Evolutionary conservation across 1,140 invertebrate genomes (phyloP).

Genomic region (Chironomus striatipennis): DNA sequence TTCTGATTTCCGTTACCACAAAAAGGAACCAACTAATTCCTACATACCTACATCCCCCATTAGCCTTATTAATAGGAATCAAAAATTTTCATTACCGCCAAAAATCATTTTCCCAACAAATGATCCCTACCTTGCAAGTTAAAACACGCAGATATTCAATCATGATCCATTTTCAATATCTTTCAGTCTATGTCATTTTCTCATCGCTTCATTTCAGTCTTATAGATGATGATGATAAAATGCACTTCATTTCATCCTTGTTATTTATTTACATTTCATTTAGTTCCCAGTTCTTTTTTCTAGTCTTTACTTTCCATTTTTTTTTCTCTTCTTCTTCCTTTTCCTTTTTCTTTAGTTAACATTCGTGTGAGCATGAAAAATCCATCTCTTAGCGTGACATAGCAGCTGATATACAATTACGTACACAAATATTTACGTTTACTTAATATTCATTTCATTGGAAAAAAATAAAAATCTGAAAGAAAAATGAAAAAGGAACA

Average conservation of each 20-base stretch:
- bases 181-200: not conserved
- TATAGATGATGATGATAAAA: not conserved
- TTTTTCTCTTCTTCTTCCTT: no score
- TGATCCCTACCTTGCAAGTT: no score
- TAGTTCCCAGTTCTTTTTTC: not conserved
- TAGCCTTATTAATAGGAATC: no score
- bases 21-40: no score
- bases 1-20: no score
- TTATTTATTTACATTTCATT: constrained; percentile 6
- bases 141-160: not conserved
- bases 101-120: no score
- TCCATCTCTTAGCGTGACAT: constrained; percentile 1
- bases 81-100: no score
- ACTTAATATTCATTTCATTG: constrained; percentile 19
- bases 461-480: not conserved
- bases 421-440: constrained; percentile 1
- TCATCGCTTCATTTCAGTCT: not conserved
- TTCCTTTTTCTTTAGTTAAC: not conserved
- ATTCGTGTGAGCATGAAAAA: not conserved
- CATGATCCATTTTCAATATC: not conserved
- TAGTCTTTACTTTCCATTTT: no score
- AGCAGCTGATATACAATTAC: constrained; percentile 22
- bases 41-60: no score
- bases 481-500: not conserved
- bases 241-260: no score